Base-by-base conservation (phyloP, 2,797 vertebrate species). In the Pelochelys cantorii region DNA sequence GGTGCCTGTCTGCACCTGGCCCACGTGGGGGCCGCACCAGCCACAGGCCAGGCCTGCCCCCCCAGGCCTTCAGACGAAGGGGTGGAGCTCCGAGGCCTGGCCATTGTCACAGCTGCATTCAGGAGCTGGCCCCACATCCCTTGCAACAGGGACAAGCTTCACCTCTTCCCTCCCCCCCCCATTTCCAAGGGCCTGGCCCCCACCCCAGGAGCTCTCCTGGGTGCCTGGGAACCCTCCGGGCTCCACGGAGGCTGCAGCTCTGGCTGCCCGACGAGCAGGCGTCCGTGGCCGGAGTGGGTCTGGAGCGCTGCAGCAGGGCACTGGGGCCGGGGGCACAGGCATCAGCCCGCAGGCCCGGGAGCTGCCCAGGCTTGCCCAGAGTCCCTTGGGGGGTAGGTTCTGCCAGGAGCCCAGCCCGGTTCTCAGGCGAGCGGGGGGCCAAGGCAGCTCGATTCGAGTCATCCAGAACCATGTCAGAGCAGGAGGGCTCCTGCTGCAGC, bases 141-240 rank as follows among this genome's bases (percentile, higher is more conserved):
- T n/a, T n/a, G 29, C 31, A 62, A 2, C 53, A 22, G 22, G 22
- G 56, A 22, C 14, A n/a, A 65, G 31, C 31, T n/a, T 34, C 17
- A 2, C n/a, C 42, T 2, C 42, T 42, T 4, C 1, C 34, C 34
- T 22, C 18, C 18, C n/a, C n/a, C 9, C 8, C 17, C n/a, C 18
- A 17, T 34, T 68, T 11, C n/a, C 4, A 18, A 68, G 17, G 65
- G 7, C 65, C 62, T 8, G 4, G 7, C 3, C 17, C 65, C 65
- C 9, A 20, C 20, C 8, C 65, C 4, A n/a, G 65, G 65, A 71
- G 65, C n/a, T 71, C 65, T 31, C 65, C 65, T 22, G 10, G 15
- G 7, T 65, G 62, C 31, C 31, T 31, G 18, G 8, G 5, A 20
- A 20, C n/a, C 65, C 9, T 4, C 65, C 9, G 8, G 65, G 18